These are phyloP conservation scores for Argyrosomus regius DNA, from an alignment of 2,797 vertebrate species.

Conservation along the genomic window DNA sequence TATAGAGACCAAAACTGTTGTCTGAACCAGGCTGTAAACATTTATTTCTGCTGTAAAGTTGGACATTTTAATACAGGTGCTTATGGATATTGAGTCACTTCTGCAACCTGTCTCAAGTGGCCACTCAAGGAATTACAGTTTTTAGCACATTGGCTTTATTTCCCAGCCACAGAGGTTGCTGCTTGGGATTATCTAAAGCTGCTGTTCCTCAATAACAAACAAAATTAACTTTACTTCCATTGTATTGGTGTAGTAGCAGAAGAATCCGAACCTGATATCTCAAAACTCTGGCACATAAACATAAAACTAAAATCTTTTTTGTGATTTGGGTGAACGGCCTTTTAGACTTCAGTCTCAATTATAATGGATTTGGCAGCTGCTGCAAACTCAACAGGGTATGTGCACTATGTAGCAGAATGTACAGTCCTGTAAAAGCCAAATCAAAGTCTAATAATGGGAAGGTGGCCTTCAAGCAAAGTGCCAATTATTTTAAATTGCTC, in stretches of 20 bases:
- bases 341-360: slow-evolving; percentile 32
- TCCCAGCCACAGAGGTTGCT: no score
- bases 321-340: slow-evolving; percentile 19
- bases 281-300: background rate
- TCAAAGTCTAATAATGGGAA: slow-evolving; percentile 75
- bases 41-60: no score
- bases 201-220: background rate
- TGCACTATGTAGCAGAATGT: slow-evolving; percentile 56
- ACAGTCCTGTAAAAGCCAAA: slow-evolving; percentile 71
- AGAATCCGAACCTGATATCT: background rate
- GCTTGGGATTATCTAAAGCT: no score
- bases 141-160: no score
- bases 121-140: no score
- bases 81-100: no score
- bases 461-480: slow-evolving; percentile 75
- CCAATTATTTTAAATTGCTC: slow-evolving; percentile 78
- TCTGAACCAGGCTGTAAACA: no score
- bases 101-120: no score
- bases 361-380: slow-evolving; percentile 63
- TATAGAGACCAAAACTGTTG: no score
- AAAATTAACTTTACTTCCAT: background rate
- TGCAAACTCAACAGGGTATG: slow-evolving; percentile 52
- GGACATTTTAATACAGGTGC: no score
- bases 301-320: background rate
- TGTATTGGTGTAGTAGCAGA: background rate